Evolutionary conservation across 2,113 vertebrate species (phyloP).

Genomic region (Tringa solitaria): DNA sequence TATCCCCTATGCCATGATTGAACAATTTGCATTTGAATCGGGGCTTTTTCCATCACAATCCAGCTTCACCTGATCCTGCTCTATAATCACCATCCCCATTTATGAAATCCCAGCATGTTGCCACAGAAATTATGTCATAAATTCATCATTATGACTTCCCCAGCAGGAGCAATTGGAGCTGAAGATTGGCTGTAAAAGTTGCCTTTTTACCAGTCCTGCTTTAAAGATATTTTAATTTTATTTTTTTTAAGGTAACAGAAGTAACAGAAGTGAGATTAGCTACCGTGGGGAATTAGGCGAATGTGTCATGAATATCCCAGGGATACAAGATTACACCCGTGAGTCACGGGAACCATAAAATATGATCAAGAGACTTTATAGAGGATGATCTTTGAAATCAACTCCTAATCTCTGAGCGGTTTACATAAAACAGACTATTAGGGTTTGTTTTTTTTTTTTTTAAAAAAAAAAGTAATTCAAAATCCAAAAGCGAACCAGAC

Average conservation of each 20-base stretch:
- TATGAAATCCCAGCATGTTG: slow-evolving; percentile 71
- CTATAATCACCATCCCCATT: slow-evolving; percentile 64
- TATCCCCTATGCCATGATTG: slow-evolving; percentile 66
- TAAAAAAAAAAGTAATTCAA: background rate
- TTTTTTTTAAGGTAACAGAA: slow-evolving; percentile 33
- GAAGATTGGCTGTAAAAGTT: slow-evolving; percentile 37
- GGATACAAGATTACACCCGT: slow-evolving; percentile 38
- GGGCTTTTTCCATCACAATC: slow-evolving; percentile 63
- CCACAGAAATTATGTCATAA: slow-evolving; percentile 65
- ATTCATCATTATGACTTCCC: slow-evolving; percentile 64
- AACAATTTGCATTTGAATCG: slow-evolving; percentile 71
- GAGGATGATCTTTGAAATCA: slow-evolving; percentile 59
- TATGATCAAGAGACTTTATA: slow-evolving; percentile 50
- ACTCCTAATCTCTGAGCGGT: background rate
- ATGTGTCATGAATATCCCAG: slow-evolving; percentile 30
- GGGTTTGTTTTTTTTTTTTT: background rate
- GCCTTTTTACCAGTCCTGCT: slow-evolving; percentile 40
- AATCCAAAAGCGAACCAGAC: background rate
- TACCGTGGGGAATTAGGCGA: background rate
- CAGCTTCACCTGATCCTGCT: slow-evolving; percentile 69
- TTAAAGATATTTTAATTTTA: slow-evolving; percentile 19
- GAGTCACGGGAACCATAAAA: slow-evolving; percentile 32
- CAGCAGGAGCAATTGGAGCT: slow-evolving; percentile 63
- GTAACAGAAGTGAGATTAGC: slow-evolving; percentile 44
- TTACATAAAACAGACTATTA: slow-evolving; percentile 16